Base-by-base conservation (phyloP, 2,888 invertebrate genomes). In the Gisinianus flammeolus region DNA sequence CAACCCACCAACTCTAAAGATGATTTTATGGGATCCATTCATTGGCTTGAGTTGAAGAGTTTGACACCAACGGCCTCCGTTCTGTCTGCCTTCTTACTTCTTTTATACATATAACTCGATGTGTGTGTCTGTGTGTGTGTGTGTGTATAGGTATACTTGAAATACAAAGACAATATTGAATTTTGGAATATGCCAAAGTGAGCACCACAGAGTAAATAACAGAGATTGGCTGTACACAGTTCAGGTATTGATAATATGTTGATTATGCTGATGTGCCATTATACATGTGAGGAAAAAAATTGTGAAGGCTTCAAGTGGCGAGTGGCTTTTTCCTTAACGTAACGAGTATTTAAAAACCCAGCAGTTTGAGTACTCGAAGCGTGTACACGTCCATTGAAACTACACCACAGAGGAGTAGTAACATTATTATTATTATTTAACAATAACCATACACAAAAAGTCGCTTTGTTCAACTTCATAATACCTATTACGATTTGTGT, bases 11-110 rank as follows among this genome's bases (percentile, higher is more conserved):
- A 35, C 33, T 68, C 68, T 12, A 22, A 22, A 22, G 44, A 8
- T 68, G 33, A 69, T 44, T 52, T 52, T 16, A 69, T 44, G 44
- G n/a, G 24, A 52, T 44, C 19, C 24, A 44, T 35, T 69, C 69
- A 69, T 69, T 69, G 69, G 69, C 24, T 22, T 24, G 24, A 16
- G 69, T 22, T 44, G 44, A 44, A 69, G 35, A 24, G 69, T 24
- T 69, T 69, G 69, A 69, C 35, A 69, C 69, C 69, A 69, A 30
- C 67, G 10, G 44, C 69, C 44, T 69, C 69, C 22, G 58, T 58
- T 58, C 24, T 58, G 58, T 56, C 56, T 56, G 22, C 24, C 5
- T 35, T 35, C 33, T 28, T 8, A 16, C 12, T 22, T 26, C 12
- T 8, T 66, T 26, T 66, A 16, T 66, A n/a, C 62, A 58, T 62